Percentiles rank a stretch among this genome's conserved stretches.
Evolutionary conservation across 2,888 invertebrate genomes (phyloP).

Genomic region (Cerastis rubricosa): DNA sequence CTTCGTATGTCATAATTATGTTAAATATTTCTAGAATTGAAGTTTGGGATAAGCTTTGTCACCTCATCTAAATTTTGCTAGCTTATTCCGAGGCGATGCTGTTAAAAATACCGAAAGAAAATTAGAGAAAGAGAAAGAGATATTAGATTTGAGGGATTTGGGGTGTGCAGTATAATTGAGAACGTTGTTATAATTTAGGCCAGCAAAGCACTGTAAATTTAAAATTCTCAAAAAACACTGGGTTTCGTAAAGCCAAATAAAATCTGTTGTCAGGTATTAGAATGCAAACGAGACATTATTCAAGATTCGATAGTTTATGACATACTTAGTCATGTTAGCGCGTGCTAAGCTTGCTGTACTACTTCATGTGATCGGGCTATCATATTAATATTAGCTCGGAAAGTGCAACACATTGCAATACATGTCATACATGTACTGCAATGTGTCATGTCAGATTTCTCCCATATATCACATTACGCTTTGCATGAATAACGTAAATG

Average conservation of each 20-base stretch:
- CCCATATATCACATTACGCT: slow-evolving; percentile 40
- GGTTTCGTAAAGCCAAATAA: background rate
- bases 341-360: slow-evolving; percentile 38
- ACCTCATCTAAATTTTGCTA: background rate
- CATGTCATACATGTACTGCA: slow-evolving; percentile 35
- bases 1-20: background rate
- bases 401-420: slow-evolving; percentile 36
- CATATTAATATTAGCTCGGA: slow-evolving; percentile 2
- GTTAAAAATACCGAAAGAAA: too few relatives aligned
- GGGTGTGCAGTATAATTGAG: background rate
- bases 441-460: slow-evolving; percentile 36
- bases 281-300: background rate
- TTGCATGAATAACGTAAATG: slow-evolving; percentile 45
- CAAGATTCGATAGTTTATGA: slow-evolving; percentile 11
- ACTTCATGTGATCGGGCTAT: slow-evolving; percentile 11
- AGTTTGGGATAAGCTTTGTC: background rate
- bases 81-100: background rate
- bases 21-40: background rate
- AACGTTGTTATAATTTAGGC: background rate
- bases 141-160: background rate
- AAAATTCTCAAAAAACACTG: background rate
- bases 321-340: slow-evolving; percentile 9
- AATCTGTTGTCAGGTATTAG: background rate
- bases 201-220: background rate
- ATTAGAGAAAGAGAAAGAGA: too few relatives aligned